A percentile compares a stretch with the other conserved stretches of the same genome.
Conservation (phyloP, 1,140 invertebrate species). For the Macrotrachela quadricornifera region DNA sequence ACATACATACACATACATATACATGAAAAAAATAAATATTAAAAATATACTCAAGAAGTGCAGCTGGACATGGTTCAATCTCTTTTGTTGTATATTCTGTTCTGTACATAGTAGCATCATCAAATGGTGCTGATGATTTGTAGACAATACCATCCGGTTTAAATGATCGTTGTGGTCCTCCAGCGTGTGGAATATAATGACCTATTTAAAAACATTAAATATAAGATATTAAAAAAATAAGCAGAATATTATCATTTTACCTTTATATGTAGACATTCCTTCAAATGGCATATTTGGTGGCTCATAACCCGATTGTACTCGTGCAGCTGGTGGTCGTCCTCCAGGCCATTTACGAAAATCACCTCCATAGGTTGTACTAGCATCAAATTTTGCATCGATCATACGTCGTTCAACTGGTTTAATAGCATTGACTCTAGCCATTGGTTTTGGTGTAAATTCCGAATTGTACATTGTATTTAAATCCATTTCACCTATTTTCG, state of each 20-base stretch:
- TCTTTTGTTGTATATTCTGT: conserved; percentile 23
- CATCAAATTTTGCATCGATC: conserved; percentile 20
- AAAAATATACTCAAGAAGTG: conserved; percentile 13
- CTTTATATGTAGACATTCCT: conserved; percentile 22
- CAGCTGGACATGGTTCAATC: conserved; percentile 19
- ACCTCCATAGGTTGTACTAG: conserved; percentile 23
- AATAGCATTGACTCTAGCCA: conserved; percentile 14
- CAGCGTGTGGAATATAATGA: conserved; percentile 18
- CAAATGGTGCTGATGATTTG: conserved; percentile 18
- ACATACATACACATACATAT: too few relatives aligned
- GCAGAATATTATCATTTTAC: too few relatives aligned
- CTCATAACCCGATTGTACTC: conserved; percentile 16
- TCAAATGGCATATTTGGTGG: conserved; percentile 25
- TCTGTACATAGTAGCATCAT: conserved; percentile 25
- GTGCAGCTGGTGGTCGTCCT: conserved; percentile 12
- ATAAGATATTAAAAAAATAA: too few relatives aligned
- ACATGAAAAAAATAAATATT: too few relatives aligned
- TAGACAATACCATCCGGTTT: conserved; percentile 17
- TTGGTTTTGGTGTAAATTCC: conserved; percentile 12
- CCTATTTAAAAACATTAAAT: too few relatives aligned
- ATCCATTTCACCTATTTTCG: conserved; percentile 28
- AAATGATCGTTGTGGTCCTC: conserved; percentile 13
- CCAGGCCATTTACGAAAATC: conserved; percentile 25
- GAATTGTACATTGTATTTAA: conserved; percentile 22
- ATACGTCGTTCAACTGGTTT: conserved; percentile 9